Evolutionary conservation across 53 echinoderm and acorn worm genomes (phyloP).

Genomic region (Patiria pectinifera): DNA sequence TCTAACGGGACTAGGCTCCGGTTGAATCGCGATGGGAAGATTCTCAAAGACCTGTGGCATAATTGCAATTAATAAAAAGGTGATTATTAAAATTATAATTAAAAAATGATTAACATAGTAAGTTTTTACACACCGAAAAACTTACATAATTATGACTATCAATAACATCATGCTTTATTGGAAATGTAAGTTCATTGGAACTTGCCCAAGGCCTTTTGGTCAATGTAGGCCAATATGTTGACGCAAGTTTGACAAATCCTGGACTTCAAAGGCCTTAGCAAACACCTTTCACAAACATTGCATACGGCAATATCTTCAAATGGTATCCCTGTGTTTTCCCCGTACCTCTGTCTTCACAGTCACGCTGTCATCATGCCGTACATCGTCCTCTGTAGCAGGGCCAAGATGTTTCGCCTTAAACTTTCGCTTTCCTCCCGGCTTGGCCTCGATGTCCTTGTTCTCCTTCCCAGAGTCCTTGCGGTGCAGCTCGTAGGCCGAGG

Average conservation of each 20-base stretch:
- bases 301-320: too few species aligned
- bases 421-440: constrained; percentile 64
- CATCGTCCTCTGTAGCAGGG: constrained; percentile 8
- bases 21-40: neutral
- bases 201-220: too few species aligned
- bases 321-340: neutral
- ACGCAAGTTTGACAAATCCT: too few species aligned
- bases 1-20: neutral
- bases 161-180: too few species aligned
- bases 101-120: neutral
- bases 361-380: constrained; percentile 1
- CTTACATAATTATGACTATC: too few species aligned
- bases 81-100: neutral
- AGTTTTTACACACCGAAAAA: too few species aligned
- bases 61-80: neutral
- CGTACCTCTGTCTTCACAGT: constrained; percentile 23
- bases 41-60: neutral
- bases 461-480: constrained; percentile 26
- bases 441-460: neutral
- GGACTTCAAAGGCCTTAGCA: too few species aligned
- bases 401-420: constrained; percentile 66
- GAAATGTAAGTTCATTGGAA: too few species aligned
- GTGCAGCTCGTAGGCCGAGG: constrained; percentile 23
- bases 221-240: too few species aligned
- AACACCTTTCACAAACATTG: too few species aligned